These are phyloP conservation scores for Hippopotamus amphibius DNA, from an alignment of 2,113 vertebrate genomes.

Conservation along the genomic window DNA sequence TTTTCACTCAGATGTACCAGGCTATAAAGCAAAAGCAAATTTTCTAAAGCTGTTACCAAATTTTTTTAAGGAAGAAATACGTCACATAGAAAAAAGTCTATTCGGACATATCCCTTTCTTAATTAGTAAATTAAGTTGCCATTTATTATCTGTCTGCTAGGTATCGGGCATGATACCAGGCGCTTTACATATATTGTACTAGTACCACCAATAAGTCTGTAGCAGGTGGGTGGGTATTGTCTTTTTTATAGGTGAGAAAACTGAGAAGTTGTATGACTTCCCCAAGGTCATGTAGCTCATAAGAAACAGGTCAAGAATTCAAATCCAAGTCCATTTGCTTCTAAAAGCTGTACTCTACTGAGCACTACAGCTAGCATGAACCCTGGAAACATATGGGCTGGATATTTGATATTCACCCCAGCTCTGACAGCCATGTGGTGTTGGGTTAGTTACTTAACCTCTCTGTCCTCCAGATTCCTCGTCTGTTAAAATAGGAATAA, in stretches of 20 bases:
- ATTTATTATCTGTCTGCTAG: not conserved
- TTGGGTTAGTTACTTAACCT: not conserved
- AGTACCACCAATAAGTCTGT: not conserved
- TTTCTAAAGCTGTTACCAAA: not conserved
- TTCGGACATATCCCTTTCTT: not conserved
- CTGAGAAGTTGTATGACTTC: not conserved
- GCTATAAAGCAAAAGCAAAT: not conserved
- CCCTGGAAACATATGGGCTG: not conserved
- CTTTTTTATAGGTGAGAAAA: conserved; percentile 19
- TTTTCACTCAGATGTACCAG: not conserved
- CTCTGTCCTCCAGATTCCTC: not conserved
- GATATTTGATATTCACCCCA: not conserved
- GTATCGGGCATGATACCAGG: not conserved
- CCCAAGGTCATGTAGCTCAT: not conserved
- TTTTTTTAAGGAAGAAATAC: not conserved
- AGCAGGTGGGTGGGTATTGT: not conserved
- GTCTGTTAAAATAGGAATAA: not conserved
- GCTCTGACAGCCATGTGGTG: not conserved
- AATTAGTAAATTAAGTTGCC: not conserved
- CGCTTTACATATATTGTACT: not conserved
- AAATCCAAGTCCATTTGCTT: not conserved
- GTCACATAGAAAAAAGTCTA: not conserved
- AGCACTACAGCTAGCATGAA: not conserved
- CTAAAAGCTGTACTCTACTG: not conserved
- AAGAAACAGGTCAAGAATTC: not conserved